Percentiles rank a stretch among this genome's conserved stretches.
phyloP scores from a whole-genome alignment of 2,113 vertebrate species.

The Acrocephalus arundinaceus region DNA sequence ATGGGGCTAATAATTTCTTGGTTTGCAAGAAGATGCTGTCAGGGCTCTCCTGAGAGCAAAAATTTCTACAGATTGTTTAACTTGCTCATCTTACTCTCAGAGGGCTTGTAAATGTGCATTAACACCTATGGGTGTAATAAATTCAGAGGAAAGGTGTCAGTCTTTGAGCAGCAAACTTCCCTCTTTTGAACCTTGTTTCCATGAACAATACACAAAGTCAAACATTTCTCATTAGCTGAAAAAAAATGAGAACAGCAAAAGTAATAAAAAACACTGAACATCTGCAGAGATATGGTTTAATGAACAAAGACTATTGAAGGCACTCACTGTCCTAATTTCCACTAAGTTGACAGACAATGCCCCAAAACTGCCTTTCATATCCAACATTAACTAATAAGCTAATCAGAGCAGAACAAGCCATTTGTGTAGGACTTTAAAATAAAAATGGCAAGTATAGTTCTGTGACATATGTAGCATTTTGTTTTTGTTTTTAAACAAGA shows the following conservation, averaged over 20 bases:
- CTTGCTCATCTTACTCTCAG: not conserved
- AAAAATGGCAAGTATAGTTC: conserved; percentile 49
- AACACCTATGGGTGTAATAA: not conserved
- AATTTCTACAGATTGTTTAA: not conserved
- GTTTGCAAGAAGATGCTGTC: not conserved
- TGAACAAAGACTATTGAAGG: conserved; percentile 78
- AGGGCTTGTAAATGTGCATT: not conserved
- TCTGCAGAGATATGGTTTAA: conserved; percentile 79
- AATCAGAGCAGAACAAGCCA: conserved; percentile 80
- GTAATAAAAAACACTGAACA: conserved; percentile 70
- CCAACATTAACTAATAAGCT: conserved; percentile 77
- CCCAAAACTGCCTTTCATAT: conserved; percentile 76
- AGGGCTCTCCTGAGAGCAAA: not conserved
- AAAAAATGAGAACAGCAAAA: conserved; percentile 57
- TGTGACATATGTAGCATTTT: conserved; percentile 29
- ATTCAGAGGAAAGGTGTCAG: conserved; percentile 7
- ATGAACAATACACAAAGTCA: not conserved
- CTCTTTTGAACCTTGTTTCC: conserved; percentile 7
- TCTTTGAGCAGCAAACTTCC: not conserved
- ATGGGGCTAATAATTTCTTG: not conserved
- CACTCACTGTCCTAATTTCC: conserved; percentile 78
- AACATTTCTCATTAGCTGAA: conserved; percentile 47
- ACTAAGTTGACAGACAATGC: conserved; percentile 79
- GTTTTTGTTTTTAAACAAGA: conserved; percentile 55
- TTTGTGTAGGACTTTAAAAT: conserved; percentile 66